These are phyloP conservation scores for Rhagoletis zephyria DNA, from an alignment of 1,140 invertebrate genomes.

Conservation along the genomic window DNA sequence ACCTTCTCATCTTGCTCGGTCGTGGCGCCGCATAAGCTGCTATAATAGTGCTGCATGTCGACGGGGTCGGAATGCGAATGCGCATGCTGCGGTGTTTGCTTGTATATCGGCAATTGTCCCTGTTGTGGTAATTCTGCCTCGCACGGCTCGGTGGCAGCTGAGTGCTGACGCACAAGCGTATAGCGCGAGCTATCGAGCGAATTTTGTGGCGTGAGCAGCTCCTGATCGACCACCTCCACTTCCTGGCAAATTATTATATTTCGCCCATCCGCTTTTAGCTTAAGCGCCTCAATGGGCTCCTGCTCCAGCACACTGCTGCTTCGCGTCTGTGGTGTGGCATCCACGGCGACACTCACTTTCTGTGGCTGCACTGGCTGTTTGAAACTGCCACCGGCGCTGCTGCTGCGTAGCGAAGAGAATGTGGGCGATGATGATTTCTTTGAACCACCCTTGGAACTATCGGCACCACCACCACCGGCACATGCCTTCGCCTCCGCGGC, in stretches of 20 bases:
- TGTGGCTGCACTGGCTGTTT: constrained; percentile 74
- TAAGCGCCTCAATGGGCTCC: constrained; percentile 80
- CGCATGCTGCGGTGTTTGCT: constrained; percentile 74
- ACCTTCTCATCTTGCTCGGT: constrained; percentile 71
- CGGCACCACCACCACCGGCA: neutral
- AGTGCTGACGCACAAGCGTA: constrained; percentile 65
- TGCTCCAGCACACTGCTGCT: constrained; percentile 82
- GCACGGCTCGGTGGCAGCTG: constrained; percentile 64
- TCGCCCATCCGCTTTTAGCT: constrained; percentile 61
- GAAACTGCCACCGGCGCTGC: constrained; percentile 67
- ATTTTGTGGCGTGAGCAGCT: constrained; percentile 65
- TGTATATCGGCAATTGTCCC: constrained; percentile 5
- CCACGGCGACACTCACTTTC: constrained; percentile 83
- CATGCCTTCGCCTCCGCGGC: neutral
- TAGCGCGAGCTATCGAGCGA: constrained; percentile 64
- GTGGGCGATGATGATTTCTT: constrained; percentile 63
- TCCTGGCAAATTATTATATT: constrained; percentile 71
- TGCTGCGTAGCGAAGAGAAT: constrained; percentile 71
- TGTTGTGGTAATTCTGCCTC: constrained; percentile 61
- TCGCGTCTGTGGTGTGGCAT: constrained; percentile 82
- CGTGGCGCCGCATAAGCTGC: neutral
- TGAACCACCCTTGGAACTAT: constrained; percentile 16
- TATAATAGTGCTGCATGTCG: constrained; percentile 72
- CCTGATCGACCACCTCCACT: constrained; percentile 67
- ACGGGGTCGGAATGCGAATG: constrained; percentile 84